Evolutionary conservation across 1,140 invertebrate genomes (phyloP).

Genomic region (Drosophila ironensis): DNA sequence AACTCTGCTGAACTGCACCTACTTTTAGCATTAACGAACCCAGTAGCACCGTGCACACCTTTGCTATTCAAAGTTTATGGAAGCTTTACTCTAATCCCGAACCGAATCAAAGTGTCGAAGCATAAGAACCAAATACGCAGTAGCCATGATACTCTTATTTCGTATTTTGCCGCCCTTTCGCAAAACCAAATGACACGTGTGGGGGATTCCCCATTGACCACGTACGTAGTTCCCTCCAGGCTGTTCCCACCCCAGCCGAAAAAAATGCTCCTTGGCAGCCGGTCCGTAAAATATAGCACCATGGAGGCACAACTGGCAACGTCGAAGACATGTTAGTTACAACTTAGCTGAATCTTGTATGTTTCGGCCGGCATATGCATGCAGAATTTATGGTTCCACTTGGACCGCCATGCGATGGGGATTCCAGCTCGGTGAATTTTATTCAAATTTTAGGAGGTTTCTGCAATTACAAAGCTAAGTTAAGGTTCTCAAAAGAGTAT

Average conservation of each 20-base stretch:
- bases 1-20: slow-evolving; percentile 22
- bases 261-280: slow-evolving; percentile 22
- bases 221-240: slow-evolving; percentile 6
- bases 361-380: background rate
- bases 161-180: background rate
- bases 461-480: no score
- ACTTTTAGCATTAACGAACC: background rate
- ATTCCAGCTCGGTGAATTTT: slow-evolving; percentile 18
- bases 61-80: slow-evolving; percentile 5
- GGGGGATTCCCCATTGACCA: slow-evolving; percentile 53
- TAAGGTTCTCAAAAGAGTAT: no score
- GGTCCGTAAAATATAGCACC: slow-evolving; percentile 56
- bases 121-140: no score
- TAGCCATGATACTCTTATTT: no score
- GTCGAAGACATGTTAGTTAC: slow-evolving; percentile 61
- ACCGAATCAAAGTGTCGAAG: slow-evolving; percentile 27
- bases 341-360: slow-evolving; percentile 52
- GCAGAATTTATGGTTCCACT: slow-evolving; percentile 33
- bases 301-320: slow-evolving; percentile 39
- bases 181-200: slow-evolving; percentile 24
- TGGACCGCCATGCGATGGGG: slow-evolving; percentile 10
- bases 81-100: background rate
- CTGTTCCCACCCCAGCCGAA: background rate
- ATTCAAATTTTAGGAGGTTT: no score
- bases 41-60: background rate